Conservation (phyloP, 2,113 vertebrate species). For the Menidia beryllina region DNA sequence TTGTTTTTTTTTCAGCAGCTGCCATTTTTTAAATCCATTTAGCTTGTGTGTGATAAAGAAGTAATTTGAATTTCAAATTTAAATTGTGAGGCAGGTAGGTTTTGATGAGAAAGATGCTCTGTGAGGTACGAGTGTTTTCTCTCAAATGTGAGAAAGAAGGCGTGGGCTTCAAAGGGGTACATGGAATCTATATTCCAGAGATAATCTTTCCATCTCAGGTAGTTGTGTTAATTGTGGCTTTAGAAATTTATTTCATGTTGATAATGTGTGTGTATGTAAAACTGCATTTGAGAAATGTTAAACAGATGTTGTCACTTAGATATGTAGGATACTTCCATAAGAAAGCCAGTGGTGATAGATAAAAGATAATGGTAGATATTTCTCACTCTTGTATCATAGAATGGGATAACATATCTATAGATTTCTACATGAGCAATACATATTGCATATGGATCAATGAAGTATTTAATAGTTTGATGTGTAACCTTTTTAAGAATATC, state of each 20-base stretch:
- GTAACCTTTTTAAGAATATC: constrained; percentile 86
- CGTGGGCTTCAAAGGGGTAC: constrained; percentile 52
- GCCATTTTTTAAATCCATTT: constrained; percentile 40
- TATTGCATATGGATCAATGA: constrained; percentile 77
- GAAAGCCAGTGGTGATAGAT: constrained; percentile 38
- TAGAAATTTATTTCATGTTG: constrained; percentile 27
- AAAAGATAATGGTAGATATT: constrained; percentile 42
- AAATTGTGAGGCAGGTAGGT: constrained; percentile 35
- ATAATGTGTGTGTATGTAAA: constrained; percentile 39
- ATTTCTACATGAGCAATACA: constrained; percentile 66
- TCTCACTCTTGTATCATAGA: constrained; percentile 27
- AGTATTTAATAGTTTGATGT: constrained; percentile 86
- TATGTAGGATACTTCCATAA: constrained; percentile 41
- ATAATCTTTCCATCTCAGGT: constrained; percentile 65
- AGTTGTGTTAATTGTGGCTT: constrained; percentile 21
- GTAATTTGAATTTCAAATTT: constrained; percentile 50
- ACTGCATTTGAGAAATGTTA: constrained; percentile 15
- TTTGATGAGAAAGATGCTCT: constrained; percentile 58
- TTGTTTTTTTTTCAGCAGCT: constrained; percentile 39
- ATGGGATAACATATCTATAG: constrained; percentile 64
- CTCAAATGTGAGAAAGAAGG: constrained; percentile 63
- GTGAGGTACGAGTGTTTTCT: constrained; percentile 47
- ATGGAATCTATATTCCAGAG: constrained; percentile 59
- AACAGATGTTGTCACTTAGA: constrained; percentile 43
- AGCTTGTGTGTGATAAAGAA: constrained; percentile 31